Conservation (phyloP, 1,140 invertebrate genomes). For the Heliconius hermathena region DNA sequence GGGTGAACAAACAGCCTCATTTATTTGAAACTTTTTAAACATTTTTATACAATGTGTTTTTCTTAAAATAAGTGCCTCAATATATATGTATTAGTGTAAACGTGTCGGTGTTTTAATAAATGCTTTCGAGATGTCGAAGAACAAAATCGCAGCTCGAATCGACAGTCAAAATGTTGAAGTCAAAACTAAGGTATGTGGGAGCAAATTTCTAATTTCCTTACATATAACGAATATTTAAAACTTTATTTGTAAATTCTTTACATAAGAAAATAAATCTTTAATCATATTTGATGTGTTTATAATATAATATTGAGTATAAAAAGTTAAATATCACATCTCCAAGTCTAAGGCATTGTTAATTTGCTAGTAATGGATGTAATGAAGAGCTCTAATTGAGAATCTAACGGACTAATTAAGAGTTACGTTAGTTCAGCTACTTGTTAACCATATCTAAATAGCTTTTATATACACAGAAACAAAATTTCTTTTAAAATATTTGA, state of each 20-base stretch:
- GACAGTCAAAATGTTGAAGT: constrained; percentile 86
- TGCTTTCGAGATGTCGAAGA: constrained; percentile 86
- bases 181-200: constrained; percentile 86
- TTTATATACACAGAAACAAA: background rate
- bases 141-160: constrained; percentile 84
- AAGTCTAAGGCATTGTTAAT: constrained; percentile 23
- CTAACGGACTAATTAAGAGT: constrained; percentile 26
- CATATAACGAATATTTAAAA: constrained; percentile 28
- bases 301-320: background rate
- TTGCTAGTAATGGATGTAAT: constrained; percentile 27
- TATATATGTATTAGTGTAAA: constrained; percentile 61
- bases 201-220: constrained; percentile 65
- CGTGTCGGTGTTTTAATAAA: constrained; percentile 63
- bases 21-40: constrained; percentile 68
- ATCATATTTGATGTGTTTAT: background rate
- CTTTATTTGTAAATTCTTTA: background rate
- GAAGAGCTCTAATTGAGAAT: constrained; percentile 27
- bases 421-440: background rate
- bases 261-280: background rate
- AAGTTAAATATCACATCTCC: constrained; percentile 1
- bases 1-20: constrained; percentile 62
- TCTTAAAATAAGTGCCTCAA: constrained; percentile 74
- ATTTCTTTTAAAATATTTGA: background rate
- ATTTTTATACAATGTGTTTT: constrained; percentile 72
- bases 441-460: background rate